These are phyloP conservation scores for Gallirallus australis DNA, from an alignment of 2,797 vertebrate genomes.

Conservation along the genomic window DNA sequence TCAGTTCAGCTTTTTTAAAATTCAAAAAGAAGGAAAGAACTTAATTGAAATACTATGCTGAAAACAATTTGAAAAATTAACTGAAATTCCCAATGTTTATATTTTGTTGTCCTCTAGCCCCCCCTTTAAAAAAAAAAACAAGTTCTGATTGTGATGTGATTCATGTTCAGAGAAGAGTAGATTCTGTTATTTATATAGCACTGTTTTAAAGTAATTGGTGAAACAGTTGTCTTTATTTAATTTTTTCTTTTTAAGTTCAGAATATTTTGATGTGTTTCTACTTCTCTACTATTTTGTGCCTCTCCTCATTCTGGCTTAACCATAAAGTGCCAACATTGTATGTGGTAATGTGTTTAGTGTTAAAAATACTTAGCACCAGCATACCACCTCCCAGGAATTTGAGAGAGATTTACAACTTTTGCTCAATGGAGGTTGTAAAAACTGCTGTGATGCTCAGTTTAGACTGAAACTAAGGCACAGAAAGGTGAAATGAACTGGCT, in stretches of 20 bases:
- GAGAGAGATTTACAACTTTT: neutral
- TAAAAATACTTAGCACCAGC: neutral
- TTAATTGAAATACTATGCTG: neutral
- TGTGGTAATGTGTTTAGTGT: neutral
- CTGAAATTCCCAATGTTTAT: neutral
- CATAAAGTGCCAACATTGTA: neutral
- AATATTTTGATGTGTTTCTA: neutral
- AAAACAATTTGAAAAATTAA: neutral
- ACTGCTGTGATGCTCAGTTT: neutral
- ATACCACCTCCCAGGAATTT: neutral
- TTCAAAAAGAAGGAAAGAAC: neutral
- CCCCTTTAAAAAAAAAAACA: neutral
- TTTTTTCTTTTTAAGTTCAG: neutral
- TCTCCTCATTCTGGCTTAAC: neutral
- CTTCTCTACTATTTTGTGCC: neutral
- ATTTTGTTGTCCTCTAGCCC: neutral
- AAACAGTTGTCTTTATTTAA: neutral
- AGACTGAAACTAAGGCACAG: neutral
- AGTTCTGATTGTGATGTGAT: neutral
- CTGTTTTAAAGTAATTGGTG: neutral
- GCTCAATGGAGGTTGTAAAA: neutral
- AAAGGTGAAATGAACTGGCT: neutral
- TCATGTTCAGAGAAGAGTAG: neutral
- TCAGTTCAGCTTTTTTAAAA: neutral
- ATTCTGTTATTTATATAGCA: neutral